These are phyloP conservation scores for Thunnus maccoyii DNA, from an alignment of 2,113 vertebrate species.

Conservation along the genomic window DNA sequence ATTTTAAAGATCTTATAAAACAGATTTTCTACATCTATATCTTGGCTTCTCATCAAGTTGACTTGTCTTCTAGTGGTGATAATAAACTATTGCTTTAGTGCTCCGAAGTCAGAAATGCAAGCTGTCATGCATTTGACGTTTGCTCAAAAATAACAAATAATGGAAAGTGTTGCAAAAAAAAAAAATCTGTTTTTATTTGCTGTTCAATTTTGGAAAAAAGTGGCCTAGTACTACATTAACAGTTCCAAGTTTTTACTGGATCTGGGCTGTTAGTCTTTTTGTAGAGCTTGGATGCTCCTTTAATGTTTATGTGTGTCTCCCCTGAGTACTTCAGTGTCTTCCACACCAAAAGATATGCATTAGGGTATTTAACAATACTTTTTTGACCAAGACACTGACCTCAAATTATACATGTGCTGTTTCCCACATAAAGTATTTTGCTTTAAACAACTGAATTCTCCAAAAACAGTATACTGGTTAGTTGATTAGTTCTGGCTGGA, in stretches of 20 bases:
- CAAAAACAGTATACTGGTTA: not conserved
- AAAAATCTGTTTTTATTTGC: not conserved
- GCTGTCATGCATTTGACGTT: slow-evolving; percentile 57
- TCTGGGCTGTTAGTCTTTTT: not conserved
- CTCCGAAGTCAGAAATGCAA: slow-evolving; percentile 46
- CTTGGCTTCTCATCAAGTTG: slow-evolving; percentile 45
- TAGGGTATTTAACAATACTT: no score
- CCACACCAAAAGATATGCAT: no score
- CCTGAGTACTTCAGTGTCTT: no score
- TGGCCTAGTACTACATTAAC: not conserved
- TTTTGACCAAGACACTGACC: not conserved
- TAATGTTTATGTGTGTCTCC: not conserved
- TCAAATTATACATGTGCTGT: not conserved
- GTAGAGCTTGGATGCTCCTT: not conserved
- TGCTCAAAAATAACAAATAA: slow-evolving; percentile 42
- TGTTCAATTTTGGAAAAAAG: slow-evolving; percentile 30
- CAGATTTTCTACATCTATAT: slow-evolving; percentile 53
- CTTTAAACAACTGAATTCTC: not conserved
- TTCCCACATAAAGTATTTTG: not conserved
- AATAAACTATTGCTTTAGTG: slow-evolving; percentile 24
- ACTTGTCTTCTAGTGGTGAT: slow-evolving; percentile 33
- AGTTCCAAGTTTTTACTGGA: not conserved
- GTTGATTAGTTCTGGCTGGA: not conserved
- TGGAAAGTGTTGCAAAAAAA: slow-evolving; percentile 13
- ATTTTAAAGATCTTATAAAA: slow-evolving; percentile 42